Evolutionary conservation across 1,140 invertebrate genomes (phyloP), one percentile per base, ranked within the genome.

Genomic region (Eurosta solidaginis): DNA sequence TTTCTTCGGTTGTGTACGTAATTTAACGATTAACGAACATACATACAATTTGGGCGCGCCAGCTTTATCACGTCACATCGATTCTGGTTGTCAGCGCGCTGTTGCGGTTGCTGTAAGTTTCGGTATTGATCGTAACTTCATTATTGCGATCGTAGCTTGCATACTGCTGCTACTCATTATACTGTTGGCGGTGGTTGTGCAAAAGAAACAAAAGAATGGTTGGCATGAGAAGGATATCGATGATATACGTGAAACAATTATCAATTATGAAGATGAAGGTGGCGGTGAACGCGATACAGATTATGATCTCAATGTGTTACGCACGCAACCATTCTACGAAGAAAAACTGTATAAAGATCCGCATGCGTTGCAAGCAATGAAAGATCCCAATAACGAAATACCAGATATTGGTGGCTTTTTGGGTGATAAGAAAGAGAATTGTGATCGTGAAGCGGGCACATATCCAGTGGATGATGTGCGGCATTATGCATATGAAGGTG

Each of bases 241-340:
- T 85, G 97, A 99, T 86, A 97, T 98, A 44, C 90, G 97, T 79
- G 97, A 98, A 88, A 99, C 97, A 83, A 98, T 99, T 79, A 98
- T 98, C 79, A 96, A 96, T 82, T 98, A 99, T 84, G 96, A 98
- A 87, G 97, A 98, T 83, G 97, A 99, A 89, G 97, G 97, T 45
- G 97, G 96, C 83, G 97, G 97, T 81, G 97, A 98, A 88, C 95
- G 96, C 17, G 97, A 99, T 84, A 95, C 96, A 1, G 95, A 94
- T 6, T 99, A 96, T 86, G 97, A 99, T 87, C 91, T 99, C 22
- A 96, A 94, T 80, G 95, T 97, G n/a, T 90, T 99, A 1, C 89
- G 95, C 77, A 89, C 82, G 0, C 87, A 85, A 52, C 87, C 87
- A 7, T 84, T 85, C 79, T 88, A 88, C 78, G 85, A 86, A 42